Conservation (phyloP, 2,797 vertebrate species). For the Saxicola maurus region DNA sequence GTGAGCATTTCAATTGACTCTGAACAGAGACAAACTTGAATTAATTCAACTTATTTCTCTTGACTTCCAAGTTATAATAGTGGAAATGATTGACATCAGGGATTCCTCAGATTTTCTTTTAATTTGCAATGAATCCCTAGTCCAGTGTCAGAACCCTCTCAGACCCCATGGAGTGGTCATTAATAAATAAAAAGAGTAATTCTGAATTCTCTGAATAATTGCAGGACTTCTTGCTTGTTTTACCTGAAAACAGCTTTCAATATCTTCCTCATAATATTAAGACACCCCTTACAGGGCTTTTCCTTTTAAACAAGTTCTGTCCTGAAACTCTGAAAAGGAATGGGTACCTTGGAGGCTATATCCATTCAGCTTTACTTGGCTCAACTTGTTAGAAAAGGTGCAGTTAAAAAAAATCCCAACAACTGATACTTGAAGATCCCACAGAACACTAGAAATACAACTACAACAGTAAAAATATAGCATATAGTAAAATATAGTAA, state of each 20-base stretch:
- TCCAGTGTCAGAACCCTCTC: not conserved
- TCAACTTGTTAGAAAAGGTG: constrained; percentile 54
- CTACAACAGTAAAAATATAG: not conserved
- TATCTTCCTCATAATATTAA: constrained; percentile 16
- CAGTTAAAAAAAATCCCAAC: not conserved
- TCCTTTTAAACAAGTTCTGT: constrained; percentile 64
- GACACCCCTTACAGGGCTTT: constrained; percentile 34
- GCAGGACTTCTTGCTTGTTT: not conserved
- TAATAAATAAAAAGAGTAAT: not conserved
- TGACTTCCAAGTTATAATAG: not conserved
- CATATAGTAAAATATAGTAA: too few relatives aligned
- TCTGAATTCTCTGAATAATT: not conserved
- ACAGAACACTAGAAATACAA: not conserved
- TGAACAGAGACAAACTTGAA: not conserved
- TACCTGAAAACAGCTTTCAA: constrained; percentile 24
- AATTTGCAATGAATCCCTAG: not conserved
- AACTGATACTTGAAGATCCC: not conserved
- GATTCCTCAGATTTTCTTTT: not conserved
- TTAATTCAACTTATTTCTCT: not conserved
- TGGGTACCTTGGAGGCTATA: constrained; percentile 54
- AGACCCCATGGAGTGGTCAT: not conserved
- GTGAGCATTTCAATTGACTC: not conserved
- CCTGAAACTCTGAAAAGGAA: constrained; percentile 58
- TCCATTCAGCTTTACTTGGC: constrained; percentile 55
- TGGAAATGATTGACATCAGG: not conserved